Percentiles rank a stretch among this genome's conserved stretches.
Conservation (phyloP, 2,113 vertebrate genomes). For the Paradisaea rubra region DNA sequence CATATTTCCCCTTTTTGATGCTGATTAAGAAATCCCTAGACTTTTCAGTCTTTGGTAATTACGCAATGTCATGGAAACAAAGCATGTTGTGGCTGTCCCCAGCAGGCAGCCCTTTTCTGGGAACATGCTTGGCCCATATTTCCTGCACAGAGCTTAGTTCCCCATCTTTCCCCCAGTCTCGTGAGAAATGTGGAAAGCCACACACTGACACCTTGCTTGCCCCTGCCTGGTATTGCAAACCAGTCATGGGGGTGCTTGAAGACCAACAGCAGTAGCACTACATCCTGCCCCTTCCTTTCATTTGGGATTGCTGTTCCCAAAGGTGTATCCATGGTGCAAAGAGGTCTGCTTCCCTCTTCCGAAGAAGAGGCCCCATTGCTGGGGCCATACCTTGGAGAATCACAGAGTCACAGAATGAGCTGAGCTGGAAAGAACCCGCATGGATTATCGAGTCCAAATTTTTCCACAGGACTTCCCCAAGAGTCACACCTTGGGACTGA, state of each 20-base stretch:
- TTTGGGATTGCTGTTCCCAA: neutral
- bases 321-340: neutral
- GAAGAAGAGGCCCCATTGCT: accelerated
- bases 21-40: neutral
- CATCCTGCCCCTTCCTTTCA: neutral
- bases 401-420: neutral
- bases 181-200: accelerated
- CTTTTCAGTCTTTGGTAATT: neutral
- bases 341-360: neutral
- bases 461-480: neutral
- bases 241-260: neutral
- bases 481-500: neutral
- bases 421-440: neutral
- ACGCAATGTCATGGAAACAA: neutral
- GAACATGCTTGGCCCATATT: neutral
- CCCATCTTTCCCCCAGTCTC: neutral
- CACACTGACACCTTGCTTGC: accelerated
- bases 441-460: accelerated
- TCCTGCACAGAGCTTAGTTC: neutral
- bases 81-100: neutral
- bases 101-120: neutral
- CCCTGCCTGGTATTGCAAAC: neutral
- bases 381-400: neutral
- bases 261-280: neutral
- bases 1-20: neutral